These are phyloP conservation scores for Sinonovacula constricta DNA, from an alignment of 1,140 invertebrate genomes.

Conservation along the genomic window DNA sequence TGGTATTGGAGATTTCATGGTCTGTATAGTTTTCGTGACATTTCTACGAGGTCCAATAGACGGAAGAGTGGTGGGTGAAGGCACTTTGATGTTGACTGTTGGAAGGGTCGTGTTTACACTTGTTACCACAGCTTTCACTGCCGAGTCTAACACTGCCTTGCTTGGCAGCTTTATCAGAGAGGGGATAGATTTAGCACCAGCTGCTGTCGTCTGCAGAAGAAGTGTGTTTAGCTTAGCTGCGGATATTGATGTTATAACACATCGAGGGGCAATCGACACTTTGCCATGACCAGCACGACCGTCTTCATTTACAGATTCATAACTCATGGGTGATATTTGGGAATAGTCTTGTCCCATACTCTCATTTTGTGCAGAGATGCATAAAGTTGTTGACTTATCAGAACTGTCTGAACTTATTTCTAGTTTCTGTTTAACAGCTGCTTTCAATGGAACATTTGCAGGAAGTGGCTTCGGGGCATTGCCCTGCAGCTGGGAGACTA, in stretches of 20 bases:
- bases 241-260: conserved; percentile 50
- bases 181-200: conserved; percentile 46
- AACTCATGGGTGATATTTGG: background rate
- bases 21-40: conserved; percentile 64
- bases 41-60: conserved; percentile 61
- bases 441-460: background rate
- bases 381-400: background rate
- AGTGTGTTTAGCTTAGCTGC: conserved; percentile 49
- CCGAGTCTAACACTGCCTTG: conserved; percentile 46
- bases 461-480: background rate
- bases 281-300: background rate
- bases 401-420: no score
- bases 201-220: conserved; percentile 44
- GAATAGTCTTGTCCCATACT: background rate
- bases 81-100: conserved; percentile 68
- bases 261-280: conserved; percentile 16
- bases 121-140: conserved; percentile 47
- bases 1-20: conserved; percentile 67
- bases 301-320: background rate
- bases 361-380: background rate
- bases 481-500: background rate
- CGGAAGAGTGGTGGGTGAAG: conserved; percentile 65
- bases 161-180: conserved; percentile 47
- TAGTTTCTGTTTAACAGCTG: background rate
- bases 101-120: conserved; percentile 59